Conservation (phyloP, 2,888 invertebrate genomes). For the Chaetoderma sp. region DNA sequence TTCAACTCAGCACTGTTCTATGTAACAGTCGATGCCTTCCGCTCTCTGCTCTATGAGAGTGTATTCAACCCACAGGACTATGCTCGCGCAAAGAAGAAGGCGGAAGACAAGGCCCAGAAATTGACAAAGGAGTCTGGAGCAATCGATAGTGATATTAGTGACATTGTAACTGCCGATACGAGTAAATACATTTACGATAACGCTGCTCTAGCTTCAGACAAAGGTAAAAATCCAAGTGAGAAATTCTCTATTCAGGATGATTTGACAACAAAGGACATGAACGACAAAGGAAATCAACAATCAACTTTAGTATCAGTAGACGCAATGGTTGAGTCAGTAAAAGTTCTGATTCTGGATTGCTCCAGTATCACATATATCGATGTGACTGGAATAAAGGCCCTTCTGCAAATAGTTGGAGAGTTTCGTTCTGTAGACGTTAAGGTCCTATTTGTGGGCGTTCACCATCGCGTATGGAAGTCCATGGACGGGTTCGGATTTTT, state of each 20-base stretch:
- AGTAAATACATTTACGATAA: too few species aligned
- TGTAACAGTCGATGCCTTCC: constrained; percentile 64
- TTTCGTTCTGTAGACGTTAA: constrained; percentile 39
- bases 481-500: constrained; percentile 46
- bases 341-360: constrained; percentile 53
- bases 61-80: constrained; percentile 60
- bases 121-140: not conserved
- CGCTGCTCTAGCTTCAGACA: not conserved
- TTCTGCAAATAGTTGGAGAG: constrained; percentile 44
- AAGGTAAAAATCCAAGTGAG: not conserved
- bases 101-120: too few species aligned
- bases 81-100: constrained; percentile 54
- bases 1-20: constrained; percentile 64
- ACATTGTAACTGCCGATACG: too few species aligned
- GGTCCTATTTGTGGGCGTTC: constrained; percentile 48
- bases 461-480: constrained; percentile 36
- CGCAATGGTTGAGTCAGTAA: too few species aligned
- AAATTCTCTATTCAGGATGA: too few species aligned
- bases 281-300: too few species aligned
- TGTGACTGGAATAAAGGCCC: constrained; percentile 49
- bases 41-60: constrained; percentile 53
- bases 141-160: not conserved
- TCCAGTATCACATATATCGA: constrained; percentile 59
- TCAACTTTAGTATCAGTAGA: too few species aligned
- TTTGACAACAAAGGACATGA: too few species aligned